A percentile compares a stretch with the other conserved stretches of the same genome.
Conservation (phyloP, 2,888 invertebrate species). For the Quadriops clusia region DNA sequence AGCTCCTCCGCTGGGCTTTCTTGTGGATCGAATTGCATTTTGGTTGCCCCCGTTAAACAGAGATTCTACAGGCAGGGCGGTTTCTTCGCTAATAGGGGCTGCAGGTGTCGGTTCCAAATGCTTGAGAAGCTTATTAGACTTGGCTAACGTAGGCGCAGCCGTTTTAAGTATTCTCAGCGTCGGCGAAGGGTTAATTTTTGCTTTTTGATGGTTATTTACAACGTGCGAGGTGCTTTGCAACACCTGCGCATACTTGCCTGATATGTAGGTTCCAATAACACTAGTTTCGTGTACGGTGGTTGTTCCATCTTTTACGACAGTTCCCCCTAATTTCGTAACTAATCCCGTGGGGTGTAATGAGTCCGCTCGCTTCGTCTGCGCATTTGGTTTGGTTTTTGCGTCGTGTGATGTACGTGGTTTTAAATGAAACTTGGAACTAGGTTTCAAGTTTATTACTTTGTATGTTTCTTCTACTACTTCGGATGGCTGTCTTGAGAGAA, state of each 20-base stretch:
- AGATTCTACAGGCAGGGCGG: slow-evolving; percentile 41
- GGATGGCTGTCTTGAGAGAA: slow-evolving; percentile 71
- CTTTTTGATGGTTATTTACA: slow-evolving; percentile 36
- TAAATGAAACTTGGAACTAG: slow-evolving; percentile 46
- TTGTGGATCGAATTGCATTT: slow-evolving; percentile 37
- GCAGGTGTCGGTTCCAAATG: slow-evolving; percentile 55
- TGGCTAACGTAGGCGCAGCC: slow-evolving; percentile 50
- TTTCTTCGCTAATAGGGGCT: slow-evolving; percentile 46
- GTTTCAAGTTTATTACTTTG: slow-evolving; percentile 67
- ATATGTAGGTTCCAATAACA: slow-evolving; percentile 80
- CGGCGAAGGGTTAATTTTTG: slow-evolving; percentile 54
- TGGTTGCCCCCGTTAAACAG: slow-evolving; percentile 40
- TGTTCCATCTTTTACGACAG: slow-evolving; percentile 67
- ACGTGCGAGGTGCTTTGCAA: slow-evolving; percentile 70
- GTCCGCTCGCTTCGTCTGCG: slow-evolving; percentile 40
- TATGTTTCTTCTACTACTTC: slow-evolving; percentile 79
- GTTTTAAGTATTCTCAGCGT: slow-evolving; percentile 64
- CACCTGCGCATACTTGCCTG: slow-evolving; percentile 80
- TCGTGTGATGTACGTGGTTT: slow-evolving; percentile 39
- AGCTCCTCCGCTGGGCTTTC: slow-evolving; percentile 39
- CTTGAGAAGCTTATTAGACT: slow-evolving; percentile 37
- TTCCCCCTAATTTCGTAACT: slow-evolving; percentile 75
- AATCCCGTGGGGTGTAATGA: slow-evolving; percentile 65
- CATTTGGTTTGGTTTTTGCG: slow-evolving; percentile 33
- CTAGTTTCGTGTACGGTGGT: slow-evolving; percentile 81